These are phyloP conservation scores for Phymastichus coffea DNA, from an alignment of 1,140 invertebrate species.

Conservation along the genomic window DNA sequence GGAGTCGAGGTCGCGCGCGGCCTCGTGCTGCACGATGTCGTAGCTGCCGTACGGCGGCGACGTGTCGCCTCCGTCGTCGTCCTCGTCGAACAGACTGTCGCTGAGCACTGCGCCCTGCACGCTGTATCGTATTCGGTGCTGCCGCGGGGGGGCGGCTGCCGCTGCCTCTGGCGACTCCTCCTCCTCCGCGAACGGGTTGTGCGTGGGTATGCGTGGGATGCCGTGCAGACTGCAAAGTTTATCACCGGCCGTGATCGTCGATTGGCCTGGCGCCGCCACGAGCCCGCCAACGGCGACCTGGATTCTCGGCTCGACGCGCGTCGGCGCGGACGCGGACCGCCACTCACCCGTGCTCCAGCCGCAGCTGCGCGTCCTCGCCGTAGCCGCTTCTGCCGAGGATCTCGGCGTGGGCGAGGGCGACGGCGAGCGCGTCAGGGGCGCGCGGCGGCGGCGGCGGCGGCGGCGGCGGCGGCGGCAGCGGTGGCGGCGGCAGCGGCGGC, in stretches of 20 bases:
- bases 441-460: background rate
- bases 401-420: background rate
- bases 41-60: constrained; percentile 40
- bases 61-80: constrained; percentile 19
- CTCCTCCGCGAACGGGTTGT: no score
- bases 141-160: no score
- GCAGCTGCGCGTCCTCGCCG: no score
- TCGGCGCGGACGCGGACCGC: no score
- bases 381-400: no score
- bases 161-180: constrained; percentile 12
- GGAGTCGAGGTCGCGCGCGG: constrained; percentile 18
- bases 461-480: background rate
- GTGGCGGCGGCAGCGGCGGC: background rate
- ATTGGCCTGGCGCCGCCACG: no score
- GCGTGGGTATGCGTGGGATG: no score
- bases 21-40: constrained; percentile 19
- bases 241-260: no score
- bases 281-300: no score
- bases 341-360: no score
- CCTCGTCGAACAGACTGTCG: constrained; percentile 18
- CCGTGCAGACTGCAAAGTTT: no score
- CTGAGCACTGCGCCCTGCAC: constrained; percentile 35
- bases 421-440: background rate
- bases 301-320: no score
- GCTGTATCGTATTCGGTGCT: constrained; percentile 37